Base-by-base conservation (phyloP, 2,797 vertebrate species). In the Pseudopleuronectes americanus region DNA sequence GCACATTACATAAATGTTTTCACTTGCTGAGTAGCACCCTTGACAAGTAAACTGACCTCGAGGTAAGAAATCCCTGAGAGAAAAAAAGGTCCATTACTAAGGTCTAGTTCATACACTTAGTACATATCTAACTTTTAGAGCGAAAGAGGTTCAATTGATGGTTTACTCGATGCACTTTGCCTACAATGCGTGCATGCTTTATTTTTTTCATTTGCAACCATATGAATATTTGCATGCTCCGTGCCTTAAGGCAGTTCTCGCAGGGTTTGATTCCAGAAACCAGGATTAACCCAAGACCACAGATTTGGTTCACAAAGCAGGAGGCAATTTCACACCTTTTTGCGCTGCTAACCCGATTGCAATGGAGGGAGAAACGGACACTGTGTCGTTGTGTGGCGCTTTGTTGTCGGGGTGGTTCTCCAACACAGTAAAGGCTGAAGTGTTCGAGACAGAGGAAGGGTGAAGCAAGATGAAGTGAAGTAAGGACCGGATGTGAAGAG, bases 271-370 rank as follows among this genome's bases (percentile, higher is more conserved):
- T 76, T 82, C 58, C 64, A 66, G 66, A 77, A 89, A 73, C 58
- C 75, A 65, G 77, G 76, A 84, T 85, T 84, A 83, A 77, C 77
- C 64, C 56, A 71, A 80, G 64, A 80, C 83, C 76, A 81, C 48
- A 51, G 60, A 71, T 87, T 81, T 77, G 75, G 70, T 80, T 83
- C 65, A 82, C 72, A 87, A 84, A 84, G 74, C 82, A 72, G 62
- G 66, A 61, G 85, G 85, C 85, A 80, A 84, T 89, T 90, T 90
- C 85, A 89, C 88, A 91, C 85, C 81, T 84, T 87, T 87, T 79
- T 69, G 64, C 64, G 57, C 21, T 12, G 69, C 53, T 81, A 86
- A 85, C 77, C 71, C 83, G 78, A 81, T 82, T 83, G 76, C 64
- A 78, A 74, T 70, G 62, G 61, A 80, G 68, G 74, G 48, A 21